Evolutionary conservation across 2,113 vertebrate genomes (phyloP).

Genomic region (Gopherus evgoodei): DNA sequence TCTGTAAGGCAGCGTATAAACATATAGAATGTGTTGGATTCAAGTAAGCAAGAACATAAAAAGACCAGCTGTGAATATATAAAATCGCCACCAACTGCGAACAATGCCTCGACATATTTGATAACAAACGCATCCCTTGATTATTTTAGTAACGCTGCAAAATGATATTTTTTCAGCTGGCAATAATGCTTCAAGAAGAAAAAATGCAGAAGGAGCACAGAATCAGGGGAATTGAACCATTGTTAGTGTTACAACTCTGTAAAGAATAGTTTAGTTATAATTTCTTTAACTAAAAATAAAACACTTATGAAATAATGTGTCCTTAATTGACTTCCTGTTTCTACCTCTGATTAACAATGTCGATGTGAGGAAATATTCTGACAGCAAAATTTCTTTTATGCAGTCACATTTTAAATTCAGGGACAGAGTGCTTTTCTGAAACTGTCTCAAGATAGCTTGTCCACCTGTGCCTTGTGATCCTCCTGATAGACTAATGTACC

Average conservation of each 20-base stretch:
- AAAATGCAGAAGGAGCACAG: background rate
- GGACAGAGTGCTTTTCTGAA: background rate
- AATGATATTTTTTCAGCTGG: slow-evolving; percentile 39
- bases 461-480: background rate
- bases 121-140: background rate
- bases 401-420: background rate
- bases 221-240: background rate
- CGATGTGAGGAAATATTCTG: background rate
- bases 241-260: slow-evolving; percentile 8
- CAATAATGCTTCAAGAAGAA: slow-evolving; percentile 23
- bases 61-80: slow-evolving; percentile 14
- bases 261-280: slow-evolving; percentile 23
- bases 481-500: background rate
- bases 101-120: slow-evolving; percentile 19
- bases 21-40: background rate
- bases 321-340: background rate
- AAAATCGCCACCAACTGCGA: background rate
- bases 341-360: slow-evolving; percentile 22
- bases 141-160: background rate
- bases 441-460: background rate
- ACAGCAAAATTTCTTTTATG: background rate
- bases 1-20: fast-evolving
- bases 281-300: slow-evolving; percentile 29
- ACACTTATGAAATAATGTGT: background rate
- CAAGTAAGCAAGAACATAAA: background rate